phyloP scores from a whole-genome alignment of 2,797 vertebrate species.

The Pogoniulus pusillus region DNA sequence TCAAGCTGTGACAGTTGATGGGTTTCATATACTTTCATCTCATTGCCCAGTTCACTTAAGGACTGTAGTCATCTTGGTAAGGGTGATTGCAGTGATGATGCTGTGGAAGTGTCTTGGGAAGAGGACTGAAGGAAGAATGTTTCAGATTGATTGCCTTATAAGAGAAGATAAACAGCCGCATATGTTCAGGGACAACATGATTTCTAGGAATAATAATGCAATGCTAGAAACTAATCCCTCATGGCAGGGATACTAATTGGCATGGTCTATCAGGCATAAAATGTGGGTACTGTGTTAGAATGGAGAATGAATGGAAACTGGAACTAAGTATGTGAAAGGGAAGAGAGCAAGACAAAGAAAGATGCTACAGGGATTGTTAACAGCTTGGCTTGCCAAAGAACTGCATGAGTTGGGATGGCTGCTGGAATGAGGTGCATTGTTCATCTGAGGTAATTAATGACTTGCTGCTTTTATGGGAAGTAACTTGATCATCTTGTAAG shows the following conservation, averaged over 20 bases:
- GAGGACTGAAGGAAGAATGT: not conserved
- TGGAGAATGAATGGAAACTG: conserved; percentile 8
- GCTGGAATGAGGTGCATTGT: not conserved
- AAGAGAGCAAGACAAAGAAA: conserved; percentile 1
- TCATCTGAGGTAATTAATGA: not conserved
- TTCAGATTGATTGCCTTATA: not conserved
- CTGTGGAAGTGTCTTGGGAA: conserved; percentile 16
- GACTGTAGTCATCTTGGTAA: not conserved
- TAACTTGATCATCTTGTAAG: not conserved
- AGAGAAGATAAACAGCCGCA: not conserved
- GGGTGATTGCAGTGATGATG: not conserved
- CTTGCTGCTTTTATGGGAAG: conserved; percentile 5
- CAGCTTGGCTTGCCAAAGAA: not conserved
- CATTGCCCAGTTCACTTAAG: not conserved
- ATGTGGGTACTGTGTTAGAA: conserved; percentile 1
- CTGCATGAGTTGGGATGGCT: not conserved
- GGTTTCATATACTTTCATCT: not conserved
- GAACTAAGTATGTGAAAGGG: not conserved
- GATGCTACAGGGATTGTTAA: not conserved
- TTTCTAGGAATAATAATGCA: not conserved
- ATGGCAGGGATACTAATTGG: not conserved
- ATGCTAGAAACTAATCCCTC: not conserved
- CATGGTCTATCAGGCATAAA: not conserved
- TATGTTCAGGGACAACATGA: not conserved
- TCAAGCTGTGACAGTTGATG: not conserved